Percentiles rank a stretch among this genome's conserved stretches.
These are phyloP conservation scores for Archips xylosteana DNA, from an alignment of 2,888 invertebrate genomes.

Conservation along the genomic window DNA sequence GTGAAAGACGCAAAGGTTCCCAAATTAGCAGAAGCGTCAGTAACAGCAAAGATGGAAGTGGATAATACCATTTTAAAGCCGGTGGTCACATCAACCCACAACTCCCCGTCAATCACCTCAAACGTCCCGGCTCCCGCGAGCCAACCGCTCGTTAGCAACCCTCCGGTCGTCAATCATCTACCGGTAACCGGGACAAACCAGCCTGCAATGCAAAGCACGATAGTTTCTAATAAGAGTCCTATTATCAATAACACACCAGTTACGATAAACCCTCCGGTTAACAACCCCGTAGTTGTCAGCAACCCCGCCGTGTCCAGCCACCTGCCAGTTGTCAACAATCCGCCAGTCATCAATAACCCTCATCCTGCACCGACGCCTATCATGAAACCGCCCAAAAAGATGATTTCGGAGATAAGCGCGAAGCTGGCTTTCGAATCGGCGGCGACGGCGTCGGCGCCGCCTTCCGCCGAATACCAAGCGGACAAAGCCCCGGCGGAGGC, in stretches of 20 bases:
- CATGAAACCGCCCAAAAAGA: conserved; percentile 76
- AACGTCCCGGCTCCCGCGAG: conserved; percentile 36
- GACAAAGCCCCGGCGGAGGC: conserved; percentile 46
- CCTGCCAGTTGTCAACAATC: neutral
- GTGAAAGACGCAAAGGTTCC: conserved; percentile 63
- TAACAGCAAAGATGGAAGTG: conserved; percentile 47
- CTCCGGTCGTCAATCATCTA: conserved; percentile 44
- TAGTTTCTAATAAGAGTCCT: neutral
- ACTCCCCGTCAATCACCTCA: conserved; percentile 9
- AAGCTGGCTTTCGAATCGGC: conserved; percentile 71
- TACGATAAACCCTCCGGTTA: conserved; percentile 44
- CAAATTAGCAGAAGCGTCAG: conserved; percentile 56
- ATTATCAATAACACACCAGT: conserved; percentile 43
- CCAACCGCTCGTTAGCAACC: conserved; percentile 44
- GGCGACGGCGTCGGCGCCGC: conserved; percentile 51
- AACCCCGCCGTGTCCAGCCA: neutral
- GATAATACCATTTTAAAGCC: conserved; percentile 45
- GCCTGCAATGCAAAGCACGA: conserved; percentile 2
- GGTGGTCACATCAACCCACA: conserved; percentile 32
- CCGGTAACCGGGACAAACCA: conserved; percentile 28
- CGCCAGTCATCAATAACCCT: conserved; percentile 8
- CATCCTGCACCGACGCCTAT: conserved; percentile 64
- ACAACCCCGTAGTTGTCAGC: conserved; percentile 13
- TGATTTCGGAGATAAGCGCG: conserved; percentile 78
- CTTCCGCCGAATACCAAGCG: conserved; percentile 41